Base-by-base conservation (phyloP, 2,113 vertebrate species). In the Pterocles orientalis region DNA sequence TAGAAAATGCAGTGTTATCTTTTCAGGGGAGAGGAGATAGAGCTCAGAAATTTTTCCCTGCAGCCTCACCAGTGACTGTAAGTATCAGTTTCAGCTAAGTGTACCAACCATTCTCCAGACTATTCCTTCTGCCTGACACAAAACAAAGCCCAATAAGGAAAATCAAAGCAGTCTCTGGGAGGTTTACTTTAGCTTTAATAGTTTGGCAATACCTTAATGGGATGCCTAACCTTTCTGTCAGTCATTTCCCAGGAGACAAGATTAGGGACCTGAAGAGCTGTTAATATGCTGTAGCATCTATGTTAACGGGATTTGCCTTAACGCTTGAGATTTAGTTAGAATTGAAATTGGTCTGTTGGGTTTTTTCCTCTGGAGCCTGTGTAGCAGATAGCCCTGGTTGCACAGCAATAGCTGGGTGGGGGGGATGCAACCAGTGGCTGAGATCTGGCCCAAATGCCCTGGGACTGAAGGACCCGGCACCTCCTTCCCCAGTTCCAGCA, bases 71-170 rank as follows among this genome's bases (percentile, higher is more conserved):
- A 48, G 64, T 86, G 57, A 70, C 82, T 83, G 25, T 47, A 76
- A 79, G 87, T 62, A 92, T 88, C 68, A 19, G 51, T 93, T 94
- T 94, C 71, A 82, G 76, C 56, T 85, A 43, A 77, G 85, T 43
- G 75, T 43, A 93, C 62, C 60, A 77, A 3, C 47, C 33, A 0
- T 51, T 90, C 64, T 92, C 61, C 54, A 65, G 18, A 54, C 57
- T 96, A 10, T 71, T 96, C 84, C 45, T 92, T 90, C 76, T 88
- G 34, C 88, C 36, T 83, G 34, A 75, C 79, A 82, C 50, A 36
- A 86, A 88, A 75, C 82, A 88, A 93, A 92, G 50, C 48, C 72
- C 88, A 81, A 84, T 68, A 76, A 92, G 76, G 48, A 93, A 81
- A 90, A 92, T 45, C 1, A 0, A 70, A 88, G 57, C 61, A 11